Evolutionary conservation across 2,113 vertebrate species (phyloP), one percentile per base, ranked within the genome.

Genomic region (Maccullochella peelii): DNA sequence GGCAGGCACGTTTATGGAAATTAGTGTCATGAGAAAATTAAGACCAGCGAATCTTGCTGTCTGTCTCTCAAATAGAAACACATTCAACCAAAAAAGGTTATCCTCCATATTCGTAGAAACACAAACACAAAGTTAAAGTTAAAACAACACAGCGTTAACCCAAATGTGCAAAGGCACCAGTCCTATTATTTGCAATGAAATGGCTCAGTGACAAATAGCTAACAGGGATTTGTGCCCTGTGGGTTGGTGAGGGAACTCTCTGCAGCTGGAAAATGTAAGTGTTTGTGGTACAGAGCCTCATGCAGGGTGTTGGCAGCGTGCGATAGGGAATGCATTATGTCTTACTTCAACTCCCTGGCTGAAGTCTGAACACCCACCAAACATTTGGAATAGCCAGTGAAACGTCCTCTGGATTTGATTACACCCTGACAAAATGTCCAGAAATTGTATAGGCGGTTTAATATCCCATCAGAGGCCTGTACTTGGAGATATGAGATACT

Each of bases 391-490:
- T 71, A 67, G 70, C 36, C 54, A 8, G 5, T 10, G 27, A 82
- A 79, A 76, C 47, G 47, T 68, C 38, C 57, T 61, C 75, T 91
- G 89, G 74, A 52, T 76, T 83, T 69, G 59, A 88, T 89, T 88
- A 80, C 38, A 55, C 25, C 12, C 42, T 27, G 47, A 82, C 5
- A 68, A 80, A 77, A 71, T 27, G 25, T 74, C 27, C 77, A 88
- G 70, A 71, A 63, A 42, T 76, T 68, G n/a, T 66, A 72, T 50
- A 36, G 81, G 63, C 2, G 1, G 21, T 74, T 84, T 87, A 55
- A 80, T 59, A 65, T 70, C 79, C 72, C 75, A 68, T 79, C 44
- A 61, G 70, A 82, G 61, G 8, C 2, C 9, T 73, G 4, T 21
- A 30, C 25, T 57, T 58, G 9, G 14, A 67, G 27, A 62, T 30